Evolutionary conservation across 2,888 invertebrate genomes (phyloP), one percentile per base, ranked within the genome.

Genomic region (Leuctra nigra): DNA sequence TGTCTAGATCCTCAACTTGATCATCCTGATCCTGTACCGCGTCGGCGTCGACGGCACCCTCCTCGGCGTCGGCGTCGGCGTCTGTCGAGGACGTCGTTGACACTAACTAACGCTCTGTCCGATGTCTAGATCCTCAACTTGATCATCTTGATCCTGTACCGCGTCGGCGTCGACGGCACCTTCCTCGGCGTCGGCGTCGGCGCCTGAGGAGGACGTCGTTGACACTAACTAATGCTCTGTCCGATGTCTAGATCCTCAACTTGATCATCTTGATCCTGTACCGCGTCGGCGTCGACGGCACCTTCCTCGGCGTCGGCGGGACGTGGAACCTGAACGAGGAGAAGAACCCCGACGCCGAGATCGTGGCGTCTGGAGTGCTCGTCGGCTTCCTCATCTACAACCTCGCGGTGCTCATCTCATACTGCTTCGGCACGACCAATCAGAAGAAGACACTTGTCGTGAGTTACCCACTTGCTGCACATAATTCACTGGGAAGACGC

Each of bases 321-420:
- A 90, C 90, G 16, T 91, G 91, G 91, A 91, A 91, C 73, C 76
- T 91, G 53, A 89, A 91, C 66, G 91, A 91, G 70, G 88, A 89
- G 69, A 91, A 91, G 74, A 89, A 84, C 69, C 83, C 90, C 0
- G 91, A 91, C 66, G 86, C 87, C 16, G 91, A 92, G 76, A 91
- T 91, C 61, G 84, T 92, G 1, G 91, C 91, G 0, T 89, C 90
- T 0, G 91, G 91, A 7, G 86, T 91, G 2, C 85, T 91, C 63
- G 87, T 92, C 4, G 91, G 91, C 14, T 92, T 84, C 71, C 52
- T 60, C 53, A 86, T 92, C 57, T 92, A 91, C 73, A 91, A 91
- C 0, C 75, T 80, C 2, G 87, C 86, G 1, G 84, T 88, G 50
- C 72, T 89, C 36, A 77, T 91, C 64, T 84, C 87, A 0, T 85